These are phyloP conservation scores for Vesta saturnalis DNA, from an alignment of 2,888 invertebrate species.

Conservation along the genomic window DNA sequence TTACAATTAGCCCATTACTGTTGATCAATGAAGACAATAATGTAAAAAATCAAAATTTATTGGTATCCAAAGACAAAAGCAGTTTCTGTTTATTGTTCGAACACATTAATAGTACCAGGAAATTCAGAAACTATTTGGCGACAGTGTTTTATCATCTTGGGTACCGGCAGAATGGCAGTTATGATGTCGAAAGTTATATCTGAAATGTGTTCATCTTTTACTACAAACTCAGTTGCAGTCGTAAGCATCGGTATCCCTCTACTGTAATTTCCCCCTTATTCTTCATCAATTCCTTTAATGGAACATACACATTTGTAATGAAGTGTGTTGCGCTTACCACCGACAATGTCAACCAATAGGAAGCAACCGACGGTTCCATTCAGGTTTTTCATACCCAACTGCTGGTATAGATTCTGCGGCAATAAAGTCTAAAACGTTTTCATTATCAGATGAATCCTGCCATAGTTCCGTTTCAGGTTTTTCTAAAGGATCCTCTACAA, in stretches of 20 bases:
- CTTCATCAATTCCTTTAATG: not conserved
- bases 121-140: not conserved
- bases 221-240: no score
- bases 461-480: no score
- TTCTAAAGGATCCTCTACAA: no score
- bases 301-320: not conserved
- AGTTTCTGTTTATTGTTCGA: not conserved
- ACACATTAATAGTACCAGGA: not conserved
- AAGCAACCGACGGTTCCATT: not conserved
- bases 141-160: no score
- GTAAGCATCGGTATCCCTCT: not conserved
- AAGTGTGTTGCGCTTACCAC: not conserved
- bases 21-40: not conserved
- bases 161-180: not conserved
- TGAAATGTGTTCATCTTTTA: not conserved
- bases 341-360: not conserved
- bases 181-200: not conserved
- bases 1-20: no score
- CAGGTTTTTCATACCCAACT: constrained; percentile 1
- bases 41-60: not conserved
- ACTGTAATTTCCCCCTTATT: not conserved
- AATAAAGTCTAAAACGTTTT: not conserved
- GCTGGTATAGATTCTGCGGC: not conserved
- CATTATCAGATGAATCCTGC: not conserved
- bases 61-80: not conserved